Evolutionary conservation across 2,797 vertebrate species (phyloP), one percentile per base, ranked within the genome.

Genomic region (Phalanger gymnotis): DNA sequence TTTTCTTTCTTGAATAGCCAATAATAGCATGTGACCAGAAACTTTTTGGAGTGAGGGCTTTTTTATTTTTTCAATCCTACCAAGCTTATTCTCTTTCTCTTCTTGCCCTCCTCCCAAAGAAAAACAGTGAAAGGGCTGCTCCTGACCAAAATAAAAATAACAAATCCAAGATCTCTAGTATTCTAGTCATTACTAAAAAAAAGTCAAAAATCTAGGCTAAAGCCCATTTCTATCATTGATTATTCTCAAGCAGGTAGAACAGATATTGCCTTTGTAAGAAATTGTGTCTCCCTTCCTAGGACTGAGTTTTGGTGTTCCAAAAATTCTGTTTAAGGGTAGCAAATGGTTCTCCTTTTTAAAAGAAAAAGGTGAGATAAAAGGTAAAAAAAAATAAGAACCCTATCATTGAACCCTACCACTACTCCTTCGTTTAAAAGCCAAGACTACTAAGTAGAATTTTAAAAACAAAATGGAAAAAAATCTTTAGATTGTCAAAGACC

Each of bases 401-500:
- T n/a, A n/a, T n/a, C n/a, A n/a, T n/a, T n/a, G 1, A 92, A 28
- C 51, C 95, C 66, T 81, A 93, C 66, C 90, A 47, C 66, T 94
- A 56, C 16, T 94, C 95, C 91, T 47, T 96, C 81, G 93, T 93
- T 30, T 19, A 91, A 51, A 40, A 6, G 11, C 57, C 90, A 89
- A 89, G 51, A 95, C 96, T 94, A 81, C 73, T 54, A 13, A 95
- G 94, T 95, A 94, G 95, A 90, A 97, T 96, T 95, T 97, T 61
- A 96, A 97, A 94, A 91, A 92, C 61, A n/a, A 95, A 95, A 95
- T 55, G 56, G 94, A 47, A 47, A 54, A 96, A 31, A 31, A 31
- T 2, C 12, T 96, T 53, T 96, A 92, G 87, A 96, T 94, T 93
- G 51, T 91, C 90, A 94, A 57, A 52, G 92, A 30, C 89, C 95